Base-by-base conservation (phyloP, 1,140 invertebrate species). In the Hirudo medicinalis region DNA sequence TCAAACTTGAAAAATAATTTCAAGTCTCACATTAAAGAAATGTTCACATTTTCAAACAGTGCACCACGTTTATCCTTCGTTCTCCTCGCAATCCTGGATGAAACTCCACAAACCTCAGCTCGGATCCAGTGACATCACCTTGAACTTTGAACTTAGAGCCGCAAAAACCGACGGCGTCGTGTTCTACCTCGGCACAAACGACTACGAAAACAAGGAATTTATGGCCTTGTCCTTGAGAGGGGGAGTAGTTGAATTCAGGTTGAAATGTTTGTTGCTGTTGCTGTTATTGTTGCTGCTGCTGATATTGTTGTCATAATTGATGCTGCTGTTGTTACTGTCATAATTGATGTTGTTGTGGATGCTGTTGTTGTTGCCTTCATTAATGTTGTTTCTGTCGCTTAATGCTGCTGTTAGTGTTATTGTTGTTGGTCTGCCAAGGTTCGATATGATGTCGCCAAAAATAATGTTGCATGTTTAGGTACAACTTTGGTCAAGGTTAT, bases 71-170 rank as follows among this genome's bases (percentile, higher is more conserved):
- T 63, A 63, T 63, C 57, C 57, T 25, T 63, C 57, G 22, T 63
- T 63, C 20, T 63, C 57, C 11, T 32, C 22, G 29, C 57, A 63
- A 25, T 63, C 57, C 57, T 63, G 57, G 57, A 63, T 63, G 57
- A 63, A 63, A 63, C 57, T 63, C 29, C 29, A 63, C 57, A 63
- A 63, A n/a, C 57, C 57, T 6, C 57, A 63, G 29, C 17, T 63
- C 19, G 57, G 57, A 15, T 25, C 29, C 3, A 63, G 13, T 20
- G 57, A 63, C 22, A 11, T 63, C 11, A 32, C 22, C 57, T 25
- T 63, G 57, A 63, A 63, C 57, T 63, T 63, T 63, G 57, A 63
- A 63, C 57, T 63, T 11, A 63, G 13, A 63, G 22, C 57, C 29
- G 11, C 22, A 22, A 63, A 32, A 22, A 63, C 22, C 6, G 29